Base-by-base conservation (phyloP, 2,113 vertebrate species). In the Mellivora capensis region DNA sequence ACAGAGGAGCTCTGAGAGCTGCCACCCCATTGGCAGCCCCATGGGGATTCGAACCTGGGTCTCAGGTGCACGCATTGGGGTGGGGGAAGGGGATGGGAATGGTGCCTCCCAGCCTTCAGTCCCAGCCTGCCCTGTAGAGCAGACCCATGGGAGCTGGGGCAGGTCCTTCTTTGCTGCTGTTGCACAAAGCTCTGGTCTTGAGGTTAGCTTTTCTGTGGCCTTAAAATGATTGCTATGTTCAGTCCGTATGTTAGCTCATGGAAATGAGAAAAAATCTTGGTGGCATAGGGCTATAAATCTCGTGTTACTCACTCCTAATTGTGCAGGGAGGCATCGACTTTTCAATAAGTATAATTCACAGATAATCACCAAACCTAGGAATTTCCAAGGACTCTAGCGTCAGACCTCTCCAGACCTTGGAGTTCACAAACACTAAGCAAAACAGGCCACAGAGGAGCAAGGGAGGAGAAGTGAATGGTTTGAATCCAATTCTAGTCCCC, bases 81-180 rank as follows among this genome's bases (percentile, higher is more conserved):
- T 74, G 23, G 71, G 23, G 13, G 39, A 13, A 3, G 39, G 12
- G 23, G 23, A 3, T 44, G 71, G 71, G 71, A 74, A 21, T 39
- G 37, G 71, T 25, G 37, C 23, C 39, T 76, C 23, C 71, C 14
- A 2, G 37, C 25, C 88, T 47, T 39, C 5, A 52, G 34, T 17
- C 0, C 52, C 17, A 21, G 3, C 4, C 10, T n/a, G 52, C 13
- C 27, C 21, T 13, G 7, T 37, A 6, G 31, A 15, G 47, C 23
- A 12, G 62, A 17, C 1, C 6, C 31, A 1, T 4, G 0, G 21
- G 20, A 0, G 3, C 59, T 27, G n/a, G 8, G 52, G 31, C 39
- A 13, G 31, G 23, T 6, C 57, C 80, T 93, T 15, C 34, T 20
- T 87, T 57, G 23, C 29, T 6, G 8, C 31, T 15, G 15, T 29